These are phyloP conservation scores for cat (Felis catus) DNA, from an alignment of 2,113 vertebrate genomes.

Conservation along the genomic window F.catus_Fca126_mat1.0 CM031418.1:70331501-70332000, in stretches of 20 bases:
- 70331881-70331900: background rate
- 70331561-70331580: background rate
- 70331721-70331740: conserved; percentile 6
- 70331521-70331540: background rate
- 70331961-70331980: background rate
- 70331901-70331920: background rate
- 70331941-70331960: background rate
- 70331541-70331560: background rate
- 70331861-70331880: background rate
- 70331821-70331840: background rate
- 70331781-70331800: background rate
- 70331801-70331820: background rate
- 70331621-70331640: background rate
- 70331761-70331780: background rate
- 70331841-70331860: background rate
- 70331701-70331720: background rate
- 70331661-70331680: background rate
- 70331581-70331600: background rate
- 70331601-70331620: background rate
- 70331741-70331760: background rate
- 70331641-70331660: background rate
- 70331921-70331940: background rate
- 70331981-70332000: background rate
- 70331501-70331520: background rate
- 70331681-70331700: background rate